Evolutionary conservation across 2,113 vertebrate genomes (phyloP), one percentile per base, ranked within the genome.

Genomic region (Macquaria australasica): DNA sequence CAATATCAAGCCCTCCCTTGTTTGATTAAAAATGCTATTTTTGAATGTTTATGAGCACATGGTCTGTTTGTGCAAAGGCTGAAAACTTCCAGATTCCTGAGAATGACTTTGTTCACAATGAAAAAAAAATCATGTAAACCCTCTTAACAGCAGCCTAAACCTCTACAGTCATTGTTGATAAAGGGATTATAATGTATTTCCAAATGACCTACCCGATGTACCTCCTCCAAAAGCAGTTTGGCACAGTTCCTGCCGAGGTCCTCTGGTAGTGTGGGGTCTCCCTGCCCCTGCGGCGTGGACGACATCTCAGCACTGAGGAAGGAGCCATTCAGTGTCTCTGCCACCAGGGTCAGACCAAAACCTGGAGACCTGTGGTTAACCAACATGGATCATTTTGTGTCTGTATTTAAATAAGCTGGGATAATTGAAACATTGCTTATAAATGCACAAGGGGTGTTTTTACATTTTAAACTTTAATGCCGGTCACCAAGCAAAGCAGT

Each of bases 171-270:
- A 41, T 6, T 58, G 23, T 39, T 6, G 21, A 72, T 5, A n/a
- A 34, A 39, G 21, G 63, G 21, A 34, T 34, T 20, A 34, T 3
- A 37, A 28, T 8, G 53, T 55, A 23, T 55, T 55, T 56, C 23
- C 21, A 56, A 56, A 23, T 9, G 4, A 86, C 97, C 89, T 95
- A 99, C 98, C 95, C 98, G 96, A 60, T 97, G 94, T 25, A 99
- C 59, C 88, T 99, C 98, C 85, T 99, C 98, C n/a, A 99, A 95
- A 28, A 99, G 96, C 64, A 97, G 95, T 74, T 96, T 96, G 81
- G 98, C 98, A 91, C 98, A 99, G 56, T 95, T 96, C 88, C 84
- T 96, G 15, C 98, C 98, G 0, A 99, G 95, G 53, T 99, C 98
- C 88, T 99, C 98, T 0, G 98, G 98, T 41, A 98, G 96, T 23